Percentiles rank a stretch among this genome's conserved stretches.
Evolutionary conservation across 2,888 invertebrate genomes (phyloP).

Genomic region (Byasa hedistus): DNA sequence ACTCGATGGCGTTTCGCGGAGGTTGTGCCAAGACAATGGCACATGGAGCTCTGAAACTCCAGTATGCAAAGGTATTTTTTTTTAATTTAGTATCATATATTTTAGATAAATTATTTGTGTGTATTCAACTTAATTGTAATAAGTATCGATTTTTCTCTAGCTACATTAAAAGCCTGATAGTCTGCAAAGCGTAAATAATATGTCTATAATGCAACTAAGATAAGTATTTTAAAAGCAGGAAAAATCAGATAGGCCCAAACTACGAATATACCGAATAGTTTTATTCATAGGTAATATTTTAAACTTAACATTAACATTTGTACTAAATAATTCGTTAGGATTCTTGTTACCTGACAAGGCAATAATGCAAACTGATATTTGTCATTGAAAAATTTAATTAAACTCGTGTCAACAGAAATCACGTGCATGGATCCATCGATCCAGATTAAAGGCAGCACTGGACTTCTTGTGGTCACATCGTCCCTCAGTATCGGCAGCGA

Average conservation of each 20-base stretch:
- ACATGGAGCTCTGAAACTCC: conserved; percentile 94
- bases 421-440: conserved; percentile 86
- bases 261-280: no score
- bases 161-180: neutral
- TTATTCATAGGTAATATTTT: neutral
- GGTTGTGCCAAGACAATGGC: conserved; percentile 92
- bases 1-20: conserved; percentile 89
- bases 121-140: no score
- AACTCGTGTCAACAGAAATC: conserved; percentile 81
- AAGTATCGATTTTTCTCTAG: neutral
- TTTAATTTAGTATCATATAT: neutral
- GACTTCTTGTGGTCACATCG: conserved; percentile 79
- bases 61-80: conserved; percentile 83
- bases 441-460: conserved; percentile 72
- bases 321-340: neutral
- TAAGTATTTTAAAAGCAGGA: no score
- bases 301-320: neutral
- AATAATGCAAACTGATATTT: no score
- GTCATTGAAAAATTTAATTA: neutral
- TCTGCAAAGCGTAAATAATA: neutral
- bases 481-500: conserved; percentile 88
- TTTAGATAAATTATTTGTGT: no score
- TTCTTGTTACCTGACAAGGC: no score
- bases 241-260: no score
- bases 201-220: no score